Evolutionary conservation across 2,888 invertebrate species (phyloP), one percentile per base, ranked within the genome.

Genomic region (Dasysyrphus albostriatus): DNA sequence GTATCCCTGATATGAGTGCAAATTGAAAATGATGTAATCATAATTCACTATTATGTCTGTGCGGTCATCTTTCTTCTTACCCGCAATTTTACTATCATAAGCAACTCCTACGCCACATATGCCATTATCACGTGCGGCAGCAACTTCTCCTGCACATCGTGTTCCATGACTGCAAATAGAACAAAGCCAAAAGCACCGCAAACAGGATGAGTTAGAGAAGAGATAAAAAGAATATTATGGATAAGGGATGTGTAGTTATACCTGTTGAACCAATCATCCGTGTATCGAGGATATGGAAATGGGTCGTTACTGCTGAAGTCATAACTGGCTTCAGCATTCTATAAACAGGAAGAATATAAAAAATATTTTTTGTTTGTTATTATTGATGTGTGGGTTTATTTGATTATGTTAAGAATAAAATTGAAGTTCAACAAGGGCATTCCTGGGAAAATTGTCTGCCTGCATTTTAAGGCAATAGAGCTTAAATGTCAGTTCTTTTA

Each of bases 181-280:
- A 54, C 10, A 51, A 39, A 34, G 9, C 59, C 24, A 37, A 14
- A 42, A 54, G 47, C 34, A 58, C 14, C 14, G n/a, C 2, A 37
- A 32, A 47, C n/a, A 47, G 19, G 34, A 63, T 65, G 49, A 56
- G 16, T 42, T 19, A 14, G 10, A 51, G 10, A 29, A 14, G 10
- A 51, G 10, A 49, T 61, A 47, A 19, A 49, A 44, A 9, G 7
- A 12, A 4, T 8, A 6, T 44, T n/a, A 49, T 9, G 69, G 49
- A 12, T 44, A 44, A 77, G 69, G 49, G 91, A 93, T 94, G 29
- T 9, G 10, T 32, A 0, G 24, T 5, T 34, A 7, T 93, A 98
- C 98, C 99, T 99, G 94, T 99, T 99, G 93, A 99, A 99, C 99
- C 99, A 99, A 92, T 99, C 99, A 91, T 99, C 99, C 0, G 99